Conservation (phyloP, 2,113 vertebrate genomes). For the Uria lomvia region DNA sequence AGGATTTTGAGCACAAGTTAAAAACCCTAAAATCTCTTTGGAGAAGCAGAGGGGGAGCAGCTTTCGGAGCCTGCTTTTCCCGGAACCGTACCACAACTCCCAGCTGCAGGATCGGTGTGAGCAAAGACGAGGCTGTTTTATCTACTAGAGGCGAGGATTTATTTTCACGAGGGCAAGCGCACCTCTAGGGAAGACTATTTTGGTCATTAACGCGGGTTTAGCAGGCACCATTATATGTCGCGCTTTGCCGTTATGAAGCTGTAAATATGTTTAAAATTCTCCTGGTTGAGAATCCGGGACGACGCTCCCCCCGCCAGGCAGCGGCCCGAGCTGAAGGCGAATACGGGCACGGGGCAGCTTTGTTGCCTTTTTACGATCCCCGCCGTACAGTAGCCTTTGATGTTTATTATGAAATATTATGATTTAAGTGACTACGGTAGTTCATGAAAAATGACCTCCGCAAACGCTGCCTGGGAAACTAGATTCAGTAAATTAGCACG, state of each 20-base stretch:
- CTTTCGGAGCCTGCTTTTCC: neutral
- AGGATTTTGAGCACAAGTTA: neutral
- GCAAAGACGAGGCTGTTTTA: neutral
- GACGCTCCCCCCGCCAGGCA: neutral
- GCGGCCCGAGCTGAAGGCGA: neutral
- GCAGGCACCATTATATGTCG: neutral
- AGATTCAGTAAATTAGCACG: conserved; percentile 55
- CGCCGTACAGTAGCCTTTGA: neutral
- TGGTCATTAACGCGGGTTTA: neutral
- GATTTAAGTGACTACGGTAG: conserved; percentile 56
- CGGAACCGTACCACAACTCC: fast-evolving
- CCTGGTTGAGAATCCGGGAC: neutral
- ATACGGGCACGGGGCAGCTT: neutral
- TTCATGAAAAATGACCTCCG: conserved; percentile 64
- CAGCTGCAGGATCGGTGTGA: neutral
- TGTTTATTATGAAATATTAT: conserved; percentile 65
- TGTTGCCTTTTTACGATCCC: conserved; percentile 38
- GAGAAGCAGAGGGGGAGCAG: neutral
- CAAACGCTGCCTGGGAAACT: conserved; percentile 38
- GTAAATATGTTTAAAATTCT: neutral
- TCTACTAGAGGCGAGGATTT: neutral
- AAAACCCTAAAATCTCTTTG: neutral
- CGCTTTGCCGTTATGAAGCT: neutral
- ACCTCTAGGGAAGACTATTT: neutral
- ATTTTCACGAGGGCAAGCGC: neutral